Conservation (phyloP, 2,888 invertebrate species). For the Eumerus sabulonum region DNA sequence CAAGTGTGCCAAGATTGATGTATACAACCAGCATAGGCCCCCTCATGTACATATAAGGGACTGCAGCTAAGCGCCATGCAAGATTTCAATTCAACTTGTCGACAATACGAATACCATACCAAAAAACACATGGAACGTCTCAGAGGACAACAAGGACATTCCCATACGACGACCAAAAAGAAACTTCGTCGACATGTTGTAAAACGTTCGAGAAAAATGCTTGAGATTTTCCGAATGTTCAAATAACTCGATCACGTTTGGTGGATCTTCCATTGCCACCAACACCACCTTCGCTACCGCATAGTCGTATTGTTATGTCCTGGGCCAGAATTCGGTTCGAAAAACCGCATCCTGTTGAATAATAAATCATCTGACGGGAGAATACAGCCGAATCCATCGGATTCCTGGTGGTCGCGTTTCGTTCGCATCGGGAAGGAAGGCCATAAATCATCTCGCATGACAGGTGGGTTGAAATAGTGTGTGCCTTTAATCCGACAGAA, state of each 20-base stretch:
- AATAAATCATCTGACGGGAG: slow-evolving; percentile 52
- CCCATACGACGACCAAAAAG: slow-evolving; percentile 17
- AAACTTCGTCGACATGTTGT: slow-evolving; percentile 23
- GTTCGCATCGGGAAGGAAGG: slow-evolving; percentile 14
- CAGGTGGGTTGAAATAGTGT: slow-evolving; percentile 57
- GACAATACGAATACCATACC: background rate
- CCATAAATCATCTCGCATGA: slow-evolving; percentile 57
- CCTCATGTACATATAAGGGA: background rate
- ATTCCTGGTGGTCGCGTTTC: slow-evolving; percentile 19
- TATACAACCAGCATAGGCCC: background rate
- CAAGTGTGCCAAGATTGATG: background rate
- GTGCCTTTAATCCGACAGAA: background rate
- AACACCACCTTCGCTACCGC: slow-evolving; percentile 10
- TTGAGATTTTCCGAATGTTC: slow-evolving; percentile 18
- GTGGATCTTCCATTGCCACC: background rate
- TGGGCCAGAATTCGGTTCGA: slow-evolving; percentile 24
- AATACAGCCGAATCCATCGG: slow-evolving; percentile 26
- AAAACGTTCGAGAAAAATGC: slow-evolving; percentile 31
- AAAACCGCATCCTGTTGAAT: slow-evolving; percentile 33
- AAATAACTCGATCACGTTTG: slow-evolving; percentile 41
- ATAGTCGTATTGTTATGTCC: slow-evolving; percentile 30
- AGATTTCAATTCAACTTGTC: slow-evolving; percentile 42
- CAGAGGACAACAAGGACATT: background rate
- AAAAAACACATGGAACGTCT: background rate
- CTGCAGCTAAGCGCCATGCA: slow-evolving; percentile 11